These are phyloP conservation scores for Chiroxiphia lanceolata DNA, from an alignment of 2,797 vertebrate species.

Conservation along the genomic window DNA sequence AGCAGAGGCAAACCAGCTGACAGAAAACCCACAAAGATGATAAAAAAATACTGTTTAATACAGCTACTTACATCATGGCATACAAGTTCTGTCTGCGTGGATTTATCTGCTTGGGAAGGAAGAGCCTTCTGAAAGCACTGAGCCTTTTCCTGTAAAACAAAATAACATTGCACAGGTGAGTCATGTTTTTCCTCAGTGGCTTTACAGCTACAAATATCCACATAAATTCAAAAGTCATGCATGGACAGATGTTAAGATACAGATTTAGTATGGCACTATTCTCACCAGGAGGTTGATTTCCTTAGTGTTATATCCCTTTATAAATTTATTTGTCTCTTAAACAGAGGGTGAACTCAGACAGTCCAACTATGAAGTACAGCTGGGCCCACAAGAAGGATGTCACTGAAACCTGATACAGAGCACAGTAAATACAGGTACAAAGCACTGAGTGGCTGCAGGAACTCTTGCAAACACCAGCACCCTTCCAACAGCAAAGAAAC, in stretches of 20 bases:
- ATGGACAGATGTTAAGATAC: background rate
- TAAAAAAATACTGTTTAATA: conserved; percentile 34
- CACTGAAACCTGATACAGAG: background rate
- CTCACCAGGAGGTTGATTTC: background rate
- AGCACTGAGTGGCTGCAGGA: background rate
- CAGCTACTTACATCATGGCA: conserved; percentile 90
- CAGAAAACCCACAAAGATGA: conserved; percentile 54
- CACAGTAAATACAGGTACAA: background rate
- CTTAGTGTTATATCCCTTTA: background rate
- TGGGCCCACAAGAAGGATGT: background rate
- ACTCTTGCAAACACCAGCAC: background rate
- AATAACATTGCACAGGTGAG: background rate
- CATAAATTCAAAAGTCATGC: background rate
- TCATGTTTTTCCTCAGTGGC: background rate
- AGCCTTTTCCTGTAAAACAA: conserved; percentile 85
- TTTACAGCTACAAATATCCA: background rate
- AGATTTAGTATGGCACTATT: background rate
- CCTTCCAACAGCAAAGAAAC: background rate
- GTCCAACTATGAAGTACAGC: background rate
- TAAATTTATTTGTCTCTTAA: background rate
- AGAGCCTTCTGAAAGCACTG: conserved; percentile 85
- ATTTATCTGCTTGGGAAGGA: conserved; percentile 89
- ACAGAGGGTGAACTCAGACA: background rate
- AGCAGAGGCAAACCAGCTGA: conserved; percentile 53
- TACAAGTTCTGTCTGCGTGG: conserved; percentile 91